These are phyloP conservation scores for Callipepla squamata DNA, from an alignment of 2,113 vertebrate species.

Conservation along the genomic window DNA sequence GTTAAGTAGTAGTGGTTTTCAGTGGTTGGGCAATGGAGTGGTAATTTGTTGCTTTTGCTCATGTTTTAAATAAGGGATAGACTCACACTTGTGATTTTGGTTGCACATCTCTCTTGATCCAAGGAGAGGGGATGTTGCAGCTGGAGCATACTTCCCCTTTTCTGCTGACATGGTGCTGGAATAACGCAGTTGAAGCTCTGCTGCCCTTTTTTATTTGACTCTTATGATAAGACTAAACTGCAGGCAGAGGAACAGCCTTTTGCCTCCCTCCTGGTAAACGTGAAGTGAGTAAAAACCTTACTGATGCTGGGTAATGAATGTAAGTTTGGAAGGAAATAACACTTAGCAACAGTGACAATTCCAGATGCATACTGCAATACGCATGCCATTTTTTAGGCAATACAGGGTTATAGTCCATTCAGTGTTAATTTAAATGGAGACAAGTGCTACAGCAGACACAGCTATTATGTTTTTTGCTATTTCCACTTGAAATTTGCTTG, in stretches of 20 bases:
- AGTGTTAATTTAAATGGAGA: constrained; percentile 1
- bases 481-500: constrained; percentile 62
- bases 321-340: not conserved
- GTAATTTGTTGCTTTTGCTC: not conserved
- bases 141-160: not conserved
- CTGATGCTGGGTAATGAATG: not conserved
- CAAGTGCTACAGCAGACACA: not conserved
- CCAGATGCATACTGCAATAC: not conserved
- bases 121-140: not conserved
- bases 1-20: not conserved
- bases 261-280: not conserved
- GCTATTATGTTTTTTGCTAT: not conserved
- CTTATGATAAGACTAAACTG: not conserved
- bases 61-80: not conserved
- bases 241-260: not conserved
- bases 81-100: not conserved
- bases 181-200: not conserved
- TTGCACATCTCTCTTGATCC: not conserved
- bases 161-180: not conserved
- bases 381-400: not conserved
- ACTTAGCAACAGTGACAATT: not conserved
- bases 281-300: not conserved
- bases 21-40: not conserved
- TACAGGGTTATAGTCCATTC: not conserved
- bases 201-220: fast-evolving